Base-by-base conservation (phyloP, 1,140 invertebrate genomes). In the Doryteuthis pealeii region DNA sequence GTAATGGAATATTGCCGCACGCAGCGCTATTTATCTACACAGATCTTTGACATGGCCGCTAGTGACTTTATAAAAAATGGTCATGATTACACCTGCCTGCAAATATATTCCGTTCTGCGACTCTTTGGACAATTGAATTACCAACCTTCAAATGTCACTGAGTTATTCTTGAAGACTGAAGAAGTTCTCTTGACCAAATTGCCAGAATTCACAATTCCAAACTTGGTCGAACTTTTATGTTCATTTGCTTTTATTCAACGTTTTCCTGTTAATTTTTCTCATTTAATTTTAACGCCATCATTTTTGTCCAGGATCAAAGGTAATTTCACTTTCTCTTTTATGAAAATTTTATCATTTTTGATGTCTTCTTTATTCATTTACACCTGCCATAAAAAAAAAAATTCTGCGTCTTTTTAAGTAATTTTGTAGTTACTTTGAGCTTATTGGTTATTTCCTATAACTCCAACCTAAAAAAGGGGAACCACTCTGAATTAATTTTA, bases 51-150 rank as follows among this genome's bases (percentile, higher is more conserved):
- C 73, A 88, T 87, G 49, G 91, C 90, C 76, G 89, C 89, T 35
- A 83, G 90, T 72, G 92, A 91, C 82, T 90, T 93, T 79, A 84
- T 90, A 10, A 87, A 82, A n/a, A 91, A 79, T 78, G 87, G 84
- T n/a, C 78, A 81, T 22, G 77, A 84, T 71, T 84, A 93, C 49
- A 86, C 90, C 72, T 81, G 89, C 0, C 86, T 88, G 72, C 89
- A 91, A 79, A 76, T 93, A 14, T 90, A 90, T 71, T 88, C 89
- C 1, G 87, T 93, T 33, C 87, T 93, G 58, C 89, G 87, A 74
- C 85, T 91, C 12, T 91, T 92, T 86, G 93, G 93, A 31, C 86
- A 88, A 73, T 86, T 94, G 33, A 89, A 91, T 85, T 91, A 90
- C 82, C 80, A 89, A 62, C 92, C 92, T 43, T 69, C 80, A n/a